Evolutionary conservation across 2,888 invertebrate genomes (phyloP), one percentile per base, ranked within the genome.

Genomic region (Phalera bucephala): DNA sequence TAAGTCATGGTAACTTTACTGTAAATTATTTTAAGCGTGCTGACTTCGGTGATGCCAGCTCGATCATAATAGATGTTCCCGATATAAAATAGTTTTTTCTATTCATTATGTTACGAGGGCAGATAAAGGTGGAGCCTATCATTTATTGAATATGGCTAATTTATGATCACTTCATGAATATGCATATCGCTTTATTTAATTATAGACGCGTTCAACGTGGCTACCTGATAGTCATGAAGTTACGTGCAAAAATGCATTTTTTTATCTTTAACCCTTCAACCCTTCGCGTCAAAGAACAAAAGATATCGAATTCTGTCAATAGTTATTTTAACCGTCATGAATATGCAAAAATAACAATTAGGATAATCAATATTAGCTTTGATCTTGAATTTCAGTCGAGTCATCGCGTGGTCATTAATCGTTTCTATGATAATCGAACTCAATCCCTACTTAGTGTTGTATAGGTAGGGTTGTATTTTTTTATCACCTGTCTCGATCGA

Each of bases 341-440:
- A 88, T 88, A 88, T 88, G 78, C 85, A 86, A 77, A 82, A 80
- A 68, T 72, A 68, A 84, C 83, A 85, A 86, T 81, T 74, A 82
- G 40, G 48, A 57, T 64, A 69, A 81, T 82, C 77, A 79, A 85
- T 85, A 77, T 78, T 69, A 62, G 67, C 57, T 72, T 72, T 71
- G 68, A 74, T 77, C 66, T 76, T 58, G 44, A 69, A 46, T 44
- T 72, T 61, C 52, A 45, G 77, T 52, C 40, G 50, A 76, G 71
- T 88, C 87, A 87, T 69, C 40, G 26, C 12, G 21, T 32, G 17
- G 52, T 68, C 73, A 75, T 84, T 75, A 77, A 45, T 44, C 39
- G 12, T 9, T 30, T 23, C 34, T 49, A 38, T 31, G 45, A 40
- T 28, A 34, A 44, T 33, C 23, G 31, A 36, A 38, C 15, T 17